Conservation (phyloP, 2,888 invertebrate genomes). For the Lottia scabra region DNA sequence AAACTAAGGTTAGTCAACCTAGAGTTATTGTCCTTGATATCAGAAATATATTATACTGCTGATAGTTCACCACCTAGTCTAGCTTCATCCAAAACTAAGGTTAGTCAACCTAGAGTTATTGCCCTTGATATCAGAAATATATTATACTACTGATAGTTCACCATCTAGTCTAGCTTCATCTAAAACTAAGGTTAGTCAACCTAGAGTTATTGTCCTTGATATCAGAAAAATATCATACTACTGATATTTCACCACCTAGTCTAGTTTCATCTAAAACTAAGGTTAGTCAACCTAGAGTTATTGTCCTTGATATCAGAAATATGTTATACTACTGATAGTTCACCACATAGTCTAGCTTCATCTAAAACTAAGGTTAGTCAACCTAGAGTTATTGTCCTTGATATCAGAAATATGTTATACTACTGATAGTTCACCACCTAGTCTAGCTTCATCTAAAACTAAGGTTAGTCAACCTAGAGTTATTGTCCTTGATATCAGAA, state of each 20-base stretch:
- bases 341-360: slow-evolving; percentile 58
- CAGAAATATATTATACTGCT: slow-evolving; percentile 65
- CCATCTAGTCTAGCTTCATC: slow-evolving; percentile 58
- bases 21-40: neutral
- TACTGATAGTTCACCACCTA: slow-evolving; percentile 64
- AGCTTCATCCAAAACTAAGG: slow-evolving; percentile 56
- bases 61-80: slow-evolving; percentile 65
- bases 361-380: slow-evolving; percentile 54
- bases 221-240: slow-evolving; percentile 65
- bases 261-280: slow-evolving; percentile 53
- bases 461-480: slow-evolving; percentile 48
- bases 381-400: neutral
- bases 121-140: slow-evolving; percentile 18
- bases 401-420: slow-evolving; percentile 65
- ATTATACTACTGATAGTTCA: slow-evolving; percentile 66
- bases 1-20: slow-evolving; percentile 52
- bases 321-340: slow-evolving; percentile 67
- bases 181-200: slow-evolving; percentile 52
- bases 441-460: slow-evolving; percentile 49
- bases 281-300: slow-evolving; percentile 40
- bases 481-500: slow-evolving; percentile 43
- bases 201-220: neutral
- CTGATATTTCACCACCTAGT: slow-evolving; percentile 64
- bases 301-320: slow-evolving; percentile 37
- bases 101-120: slow-evolving; percentile 27